Evolutionary conservation across 1,140 invertebrate species (phyloP).

Genomic region (Xylocopa sonorina): DNA sequence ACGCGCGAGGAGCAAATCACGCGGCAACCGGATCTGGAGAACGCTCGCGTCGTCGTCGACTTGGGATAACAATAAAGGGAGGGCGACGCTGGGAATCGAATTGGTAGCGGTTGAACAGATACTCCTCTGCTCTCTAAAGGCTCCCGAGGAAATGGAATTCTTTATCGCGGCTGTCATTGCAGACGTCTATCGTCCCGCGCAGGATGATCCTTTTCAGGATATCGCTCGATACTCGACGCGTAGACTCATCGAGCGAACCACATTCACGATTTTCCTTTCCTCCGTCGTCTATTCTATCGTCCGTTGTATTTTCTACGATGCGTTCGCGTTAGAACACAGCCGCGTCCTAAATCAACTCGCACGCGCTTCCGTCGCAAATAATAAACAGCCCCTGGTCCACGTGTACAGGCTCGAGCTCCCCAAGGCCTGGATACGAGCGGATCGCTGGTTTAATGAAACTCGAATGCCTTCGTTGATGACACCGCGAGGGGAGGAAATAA

Average conservation of each 20-base stretch:
- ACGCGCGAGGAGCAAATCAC: neutral
- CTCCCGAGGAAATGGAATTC: conserved; percentile 36
- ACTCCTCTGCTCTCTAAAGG: conserved; percentile 4
- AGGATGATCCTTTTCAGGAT: neutral
- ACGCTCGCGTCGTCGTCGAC: neutral
- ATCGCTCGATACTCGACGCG: too few relatives aligned
- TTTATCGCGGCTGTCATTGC: conserved; percentile 7
- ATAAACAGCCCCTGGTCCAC: neutral
- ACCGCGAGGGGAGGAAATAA: conserved; percentile 26
- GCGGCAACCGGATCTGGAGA: neutral
- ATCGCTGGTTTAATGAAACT: too few relatives aligned
- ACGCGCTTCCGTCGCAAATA: neutral
- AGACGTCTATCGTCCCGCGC: neutral
- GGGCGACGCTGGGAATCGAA: neutral
- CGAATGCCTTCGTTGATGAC: conserved; percentile 4
- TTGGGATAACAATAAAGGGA: neutral
- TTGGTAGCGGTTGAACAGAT: neutral
- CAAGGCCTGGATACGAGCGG: neutral
- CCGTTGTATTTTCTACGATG: neutral
- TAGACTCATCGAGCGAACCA: too few relatives aligned
- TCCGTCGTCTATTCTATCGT: too few relatives aligned
- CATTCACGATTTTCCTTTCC: too few relatives aligned
- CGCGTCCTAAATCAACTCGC: neutral
- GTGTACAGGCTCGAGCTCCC: neutral
- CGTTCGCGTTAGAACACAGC: neutral